Evolutionary conservation across 1,140 invertebrate genomes (phyloP).

Genomic region (Zaprionus inermis): DNA sequence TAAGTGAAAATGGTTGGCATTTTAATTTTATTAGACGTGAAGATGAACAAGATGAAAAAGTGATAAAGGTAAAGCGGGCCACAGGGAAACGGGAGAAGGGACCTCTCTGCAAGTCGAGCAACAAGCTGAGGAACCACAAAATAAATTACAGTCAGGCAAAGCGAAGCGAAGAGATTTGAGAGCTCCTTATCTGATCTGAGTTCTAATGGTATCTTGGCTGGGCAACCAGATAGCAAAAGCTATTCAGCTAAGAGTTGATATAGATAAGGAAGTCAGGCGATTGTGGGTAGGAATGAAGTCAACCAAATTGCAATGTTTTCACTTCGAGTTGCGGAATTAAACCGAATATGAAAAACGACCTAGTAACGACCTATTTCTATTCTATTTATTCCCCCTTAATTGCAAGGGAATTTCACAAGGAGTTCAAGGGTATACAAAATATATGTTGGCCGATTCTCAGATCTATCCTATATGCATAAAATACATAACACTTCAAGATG

Average conservation of each 20-base stretch:
- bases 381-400: too few species aligned
- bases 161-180: neutral
- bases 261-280: too few species aligned
- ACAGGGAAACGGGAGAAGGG: neutral
- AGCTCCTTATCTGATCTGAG: neutral
- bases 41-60: conserved; percentile 35
- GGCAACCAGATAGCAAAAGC: neutral
- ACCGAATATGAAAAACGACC: too few species aligned
- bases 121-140: neutral
- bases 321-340: too few species aligned
- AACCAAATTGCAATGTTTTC: too few species aligned
- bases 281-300: too few species aligned
- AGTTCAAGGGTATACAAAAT: too few species aligned
- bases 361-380: too few species aligned
- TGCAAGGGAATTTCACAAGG: too few species aligned
- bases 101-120: neutral
- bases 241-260: neutral
- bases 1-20: conserved; percentile 75
- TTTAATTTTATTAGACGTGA: conserved; percentile 71
- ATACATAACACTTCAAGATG: too few species aligned
- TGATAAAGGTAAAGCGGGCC: neutral
- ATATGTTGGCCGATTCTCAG: too few species aligned
- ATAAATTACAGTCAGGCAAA: neutral
- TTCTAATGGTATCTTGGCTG: neutral
- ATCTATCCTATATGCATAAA: too few species aligned